A percentile compares a stretch with the other conserved stretches of the same genome.
Conservation (phyloP, 2,888 invertebrate genomes). For the Disparrhopalites patrizii region DNA sequence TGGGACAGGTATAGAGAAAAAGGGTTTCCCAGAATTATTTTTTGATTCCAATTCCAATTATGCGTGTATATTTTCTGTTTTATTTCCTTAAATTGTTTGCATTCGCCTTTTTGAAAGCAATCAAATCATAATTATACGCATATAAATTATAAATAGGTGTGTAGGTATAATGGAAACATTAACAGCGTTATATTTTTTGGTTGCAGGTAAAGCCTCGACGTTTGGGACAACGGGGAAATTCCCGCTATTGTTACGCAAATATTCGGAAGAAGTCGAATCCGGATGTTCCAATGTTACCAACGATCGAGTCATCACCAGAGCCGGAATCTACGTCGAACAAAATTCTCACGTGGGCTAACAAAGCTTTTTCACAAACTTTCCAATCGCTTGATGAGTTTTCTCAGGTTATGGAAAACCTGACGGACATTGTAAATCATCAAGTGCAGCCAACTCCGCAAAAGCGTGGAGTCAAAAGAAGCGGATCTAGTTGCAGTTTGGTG, state of each 20-base stretch:
- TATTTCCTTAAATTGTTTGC: too few relatives aligned
- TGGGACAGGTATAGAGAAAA: too few relatives aligned
- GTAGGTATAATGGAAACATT: too few relatives aligned
- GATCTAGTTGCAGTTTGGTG: constrained; percentile 30
- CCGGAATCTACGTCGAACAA: constrained; percentile 18
- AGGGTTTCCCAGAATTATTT: too few relatives aligned
- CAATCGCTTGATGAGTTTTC: constrained; percentile 27
- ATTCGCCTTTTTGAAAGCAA: too few relatives aligned
- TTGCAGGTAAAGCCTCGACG: constrained; percentile 41
- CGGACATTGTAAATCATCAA: constrained; percentile 18
- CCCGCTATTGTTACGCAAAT: constrained; percentile 44
- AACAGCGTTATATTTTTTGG: too few relatives aligned
- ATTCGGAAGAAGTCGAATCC: constrained; percentile 35
- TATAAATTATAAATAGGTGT: too few relatives aligned
- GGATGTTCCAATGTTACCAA: constrained; percentile 27
- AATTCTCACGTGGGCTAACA: constrained; percentile 26
- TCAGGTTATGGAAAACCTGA: constrained; percentile 23
- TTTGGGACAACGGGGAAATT: constrained; percentile 43
- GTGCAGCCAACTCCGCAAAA: constrained; percentile 22
- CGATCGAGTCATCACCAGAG: constrained; percentile 6
- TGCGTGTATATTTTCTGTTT: too few relatives aligned
- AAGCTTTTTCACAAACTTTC: constrained; percentile 19
- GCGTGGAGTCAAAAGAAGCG: constrained; percentile 25
- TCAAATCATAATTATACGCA: too few relatives aligned
- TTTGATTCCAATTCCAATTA: too few relatives aligned